Evolutionary conservation across 2,888 invertebrate genomes (phyloP), one percentile per base, ranked within the genome.

Genomic region (Abscondita cerata): DNA sequence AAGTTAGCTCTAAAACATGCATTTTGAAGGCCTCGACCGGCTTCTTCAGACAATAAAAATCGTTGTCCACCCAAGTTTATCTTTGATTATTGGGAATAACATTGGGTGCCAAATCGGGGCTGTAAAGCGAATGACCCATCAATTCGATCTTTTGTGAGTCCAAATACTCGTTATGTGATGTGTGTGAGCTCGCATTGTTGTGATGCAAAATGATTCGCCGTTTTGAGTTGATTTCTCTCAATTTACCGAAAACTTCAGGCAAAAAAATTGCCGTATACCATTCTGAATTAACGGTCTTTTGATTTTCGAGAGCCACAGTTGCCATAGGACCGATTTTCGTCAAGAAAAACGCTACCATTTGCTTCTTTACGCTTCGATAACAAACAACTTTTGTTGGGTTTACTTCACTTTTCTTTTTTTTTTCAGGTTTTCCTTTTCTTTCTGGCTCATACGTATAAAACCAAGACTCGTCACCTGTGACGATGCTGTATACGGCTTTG

Each of bases 291-390:
- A 70, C 67, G 20, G 67, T 72, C 65, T 61, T 59, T 62, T 46
- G 46, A 46, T 46, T 46, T 19, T 46, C 18, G 46, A 46, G 20
- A 19, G n/a, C n/a, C 46, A 46, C 46, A 46, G 20, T 46, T 46
- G 41, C 18, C 41, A 41, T 15, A 66, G 69, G 69, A 36, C 69
- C 68, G 51, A 59, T 68, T 59, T 46, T 65, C 34, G 68, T 58
- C 57, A 71, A 70, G 58, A 70, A 70, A 63, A 62, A 64, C 54
- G 68, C 67, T 34, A 71, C 60, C 79, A 83, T 61, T 61, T 60
- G 31, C 53, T 68, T 68, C 31, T 50, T 64, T 59, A 62, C 66
- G 62, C 68, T 69, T 55, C 67, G 41, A 41, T 8, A 13, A 15
- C n/a, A 41, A 41, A 4, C 4, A 25, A 25, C 25, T 25, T 25